A percentile compares a stretch with the other conserved stretches of the same genome.
Evolutionary conservation across 2,113 vertebrate genomes (phyloP).

Genomic region (Barbus barbus): DNA sequence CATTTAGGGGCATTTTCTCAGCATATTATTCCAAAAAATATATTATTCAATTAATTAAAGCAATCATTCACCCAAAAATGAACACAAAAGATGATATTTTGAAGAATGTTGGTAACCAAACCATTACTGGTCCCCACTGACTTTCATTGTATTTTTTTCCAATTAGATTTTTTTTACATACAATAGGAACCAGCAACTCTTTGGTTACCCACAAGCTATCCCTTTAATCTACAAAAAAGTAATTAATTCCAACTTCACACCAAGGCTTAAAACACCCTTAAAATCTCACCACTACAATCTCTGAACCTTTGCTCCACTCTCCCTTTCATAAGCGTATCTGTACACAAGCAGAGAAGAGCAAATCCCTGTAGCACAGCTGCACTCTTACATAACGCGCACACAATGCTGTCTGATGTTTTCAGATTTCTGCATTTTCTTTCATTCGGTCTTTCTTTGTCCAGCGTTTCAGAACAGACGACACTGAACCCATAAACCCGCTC

Average conservation of each 20-base stretch:
- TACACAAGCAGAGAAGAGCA: not conserved
- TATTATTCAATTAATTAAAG: too few relatives aligned
- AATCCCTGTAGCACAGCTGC: slow-evolving; percentile 39
- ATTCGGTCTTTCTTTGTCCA: not conserved
- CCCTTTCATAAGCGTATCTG: slow-evolving; percentile 14
- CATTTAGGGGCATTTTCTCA: too few relatives aligned
- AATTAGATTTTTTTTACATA: too few relatives aligned
- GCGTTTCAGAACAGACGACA: not conserved
- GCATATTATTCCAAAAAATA: too few relatives aligned
- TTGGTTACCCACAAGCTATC: too few relatives aligned
- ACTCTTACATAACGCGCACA: slow-evolving; percentile 15
- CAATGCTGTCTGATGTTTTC: slow-evolving; percentile 10
- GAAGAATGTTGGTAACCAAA: too few relatives aligned
- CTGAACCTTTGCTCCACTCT: slow-evolving; percentile 7
- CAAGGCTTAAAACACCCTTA: not conserved
- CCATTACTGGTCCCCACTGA: too few relatives aligned
- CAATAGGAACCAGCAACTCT: too few relatives aligned
- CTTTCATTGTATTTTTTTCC: too few relatives aligned
- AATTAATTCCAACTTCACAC: slow-evolving; percentile 1
- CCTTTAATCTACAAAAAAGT: not conserved
- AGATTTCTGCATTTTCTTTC: slow-evolving; percentile 6
- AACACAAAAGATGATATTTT: too few relatives aligned
- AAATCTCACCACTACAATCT: not conserved
- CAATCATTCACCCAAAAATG: too few relatives aligned
- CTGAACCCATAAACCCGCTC: not conserved